Percentiles rank a stretch among this genome's conserved stretches.
Evolutionary conservation across 2,797 vertebrate genomes (phyloP).

Genomic region (Podarcis lilfordi): DNA sequence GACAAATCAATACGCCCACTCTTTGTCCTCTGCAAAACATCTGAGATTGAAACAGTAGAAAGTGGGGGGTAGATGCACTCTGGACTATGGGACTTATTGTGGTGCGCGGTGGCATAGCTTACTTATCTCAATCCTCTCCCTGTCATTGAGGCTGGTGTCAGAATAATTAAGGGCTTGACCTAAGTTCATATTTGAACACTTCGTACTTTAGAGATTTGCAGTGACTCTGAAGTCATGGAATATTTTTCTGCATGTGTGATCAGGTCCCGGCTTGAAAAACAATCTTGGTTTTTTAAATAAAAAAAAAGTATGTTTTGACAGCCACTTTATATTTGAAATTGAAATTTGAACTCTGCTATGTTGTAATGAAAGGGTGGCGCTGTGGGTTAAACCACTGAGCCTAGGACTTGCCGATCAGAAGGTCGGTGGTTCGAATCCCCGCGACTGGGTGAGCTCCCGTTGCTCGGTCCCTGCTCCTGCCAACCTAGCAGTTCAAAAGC

Average conservation of each 20-base stretch:
- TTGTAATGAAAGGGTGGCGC: not conserved
- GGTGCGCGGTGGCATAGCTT: not conserved
- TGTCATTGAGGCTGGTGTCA: not conserved
- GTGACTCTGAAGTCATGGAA: not conserved
- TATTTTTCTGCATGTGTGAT: not conserved
- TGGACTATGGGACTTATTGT: not conserved
- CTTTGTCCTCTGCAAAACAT: conserved; percentile 7
- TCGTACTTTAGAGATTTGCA: not conserved
- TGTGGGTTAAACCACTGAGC: no score
- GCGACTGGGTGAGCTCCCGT: no score
- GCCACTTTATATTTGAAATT: not conserved
- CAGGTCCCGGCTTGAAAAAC: not conserved
- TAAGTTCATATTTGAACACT: not conserved
- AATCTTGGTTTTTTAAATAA: not conserved
- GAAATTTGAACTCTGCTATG: not conserved
- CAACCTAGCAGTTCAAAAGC: no score
- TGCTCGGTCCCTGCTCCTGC: no score
- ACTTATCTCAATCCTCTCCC: not conserved
- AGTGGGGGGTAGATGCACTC: not conserved
- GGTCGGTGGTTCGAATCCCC: no score
- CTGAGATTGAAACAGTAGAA: not conserved
- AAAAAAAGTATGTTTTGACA: not conserved
- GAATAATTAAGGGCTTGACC: conserved; percentile 10
- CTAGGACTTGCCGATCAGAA: no score
- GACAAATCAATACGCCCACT: not conserved